Percentiles rank a stretch among this genome's conserved stretches.
phyloP scores from a whole-genome alignment of 2,797 vertebrate genomes.

The Neopelma chrysocephalum region DNA sequence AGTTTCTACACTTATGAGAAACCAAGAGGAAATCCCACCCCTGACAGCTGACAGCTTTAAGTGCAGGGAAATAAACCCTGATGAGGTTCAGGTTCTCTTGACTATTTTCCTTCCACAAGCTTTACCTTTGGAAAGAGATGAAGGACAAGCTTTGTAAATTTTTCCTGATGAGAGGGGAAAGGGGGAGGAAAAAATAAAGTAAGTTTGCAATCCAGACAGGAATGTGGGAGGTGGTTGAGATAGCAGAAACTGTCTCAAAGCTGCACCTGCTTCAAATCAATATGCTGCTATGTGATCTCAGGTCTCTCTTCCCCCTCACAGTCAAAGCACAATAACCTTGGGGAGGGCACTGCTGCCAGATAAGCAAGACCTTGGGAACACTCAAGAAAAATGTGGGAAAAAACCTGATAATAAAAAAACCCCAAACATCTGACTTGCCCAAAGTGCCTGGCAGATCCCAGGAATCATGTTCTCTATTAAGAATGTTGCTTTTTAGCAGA shows the following conservation, averaged over 20 bases:
- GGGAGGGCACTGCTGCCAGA: neutral
- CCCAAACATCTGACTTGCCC: neutral
- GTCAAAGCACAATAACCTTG: constrained; percentile 13
- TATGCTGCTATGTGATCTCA: constrained; percentile 4
- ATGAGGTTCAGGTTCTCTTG: neutral
- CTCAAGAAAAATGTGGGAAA: neutral
- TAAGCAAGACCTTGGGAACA: constrained; percentile 12
- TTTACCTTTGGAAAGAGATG: constrained; percentile 19
- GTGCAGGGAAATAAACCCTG: neutral
- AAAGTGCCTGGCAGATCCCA: neutral
- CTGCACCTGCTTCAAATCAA: constrained; percentile 54
- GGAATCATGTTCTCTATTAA: neutral
- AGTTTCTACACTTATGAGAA: neutral
- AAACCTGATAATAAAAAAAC: neutral
- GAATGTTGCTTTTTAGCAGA: neutral
- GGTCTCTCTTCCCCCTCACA: neutral
- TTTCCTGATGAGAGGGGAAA: constrained; percentile 41
- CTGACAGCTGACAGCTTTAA: neutral
- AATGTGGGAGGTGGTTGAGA: constrained; percentile 40
- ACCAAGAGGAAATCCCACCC: neutral
- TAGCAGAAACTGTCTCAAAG: constrained; percentile 40
- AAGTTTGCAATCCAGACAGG: constrained; percentile 7
- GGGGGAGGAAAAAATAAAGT: neutral
- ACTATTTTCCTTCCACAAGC: constrained; percentile 16
- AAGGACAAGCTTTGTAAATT: constrained; percentile 46